Evolutionary conservation across 1,140 invertebrate genomes (phyloP).

Genomic region (Drosophila dunni): DNA sequence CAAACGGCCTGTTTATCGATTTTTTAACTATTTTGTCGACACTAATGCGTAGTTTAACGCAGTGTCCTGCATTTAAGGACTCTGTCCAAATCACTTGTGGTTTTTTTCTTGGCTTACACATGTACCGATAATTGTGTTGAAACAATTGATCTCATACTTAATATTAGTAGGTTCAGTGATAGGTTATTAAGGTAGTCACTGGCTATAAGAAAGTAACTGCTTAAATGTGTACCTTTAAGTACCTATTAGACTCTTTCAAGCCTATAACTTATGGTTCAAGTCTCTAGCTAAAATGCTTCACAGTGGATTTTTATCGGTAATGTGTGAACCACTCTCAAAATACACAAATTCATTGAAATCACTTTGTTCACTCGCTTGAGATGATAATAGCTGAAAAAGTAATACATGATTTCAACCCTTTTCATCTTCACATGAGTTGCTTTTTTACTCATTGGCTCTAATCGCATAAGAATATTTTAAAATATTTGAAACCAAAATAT

Average conservation of each 20-base stretch:
- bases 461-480: slow-evolving; percentile 1
- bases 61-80: slow-evolving; percentile 29
- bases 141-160: background rate
- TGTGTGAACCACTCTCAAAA: too few species aligned
- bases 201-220: too few species aligned
- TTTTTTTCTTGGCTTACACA: background rate
- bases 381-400: background rate
- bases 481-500: background rate
- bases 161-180: too few species aligned
- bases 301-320: too few species aligned
- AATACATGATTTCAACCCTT: background rate
- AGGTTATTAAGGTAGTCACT: too few species aligned
- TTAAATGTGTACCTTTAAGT: too few species aligned
- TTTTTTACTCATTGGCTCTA: background rate
- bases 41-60: slow-evolving; percentile 10
- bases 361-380: background rate
- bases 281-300: too few species aligned
- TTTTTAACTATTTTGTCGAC: slow-evolving; percentile 65
- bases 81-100: slow-evolving; percentile 30
- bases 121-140: background rate
- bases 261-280: too few species aligned
- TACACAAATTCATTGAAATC: background rate
- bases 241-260: too few species aligned
- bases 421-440: background rate
- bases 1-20: slow-evolving; percentile 52